A percentile compares a stretch with the other conserved stretches of the same genome.
These are phyloP conservation scores for Molorchus minor DNA, from an alignment of 2,888 invertebrate species.

Conservation along the genomic window DNA sequence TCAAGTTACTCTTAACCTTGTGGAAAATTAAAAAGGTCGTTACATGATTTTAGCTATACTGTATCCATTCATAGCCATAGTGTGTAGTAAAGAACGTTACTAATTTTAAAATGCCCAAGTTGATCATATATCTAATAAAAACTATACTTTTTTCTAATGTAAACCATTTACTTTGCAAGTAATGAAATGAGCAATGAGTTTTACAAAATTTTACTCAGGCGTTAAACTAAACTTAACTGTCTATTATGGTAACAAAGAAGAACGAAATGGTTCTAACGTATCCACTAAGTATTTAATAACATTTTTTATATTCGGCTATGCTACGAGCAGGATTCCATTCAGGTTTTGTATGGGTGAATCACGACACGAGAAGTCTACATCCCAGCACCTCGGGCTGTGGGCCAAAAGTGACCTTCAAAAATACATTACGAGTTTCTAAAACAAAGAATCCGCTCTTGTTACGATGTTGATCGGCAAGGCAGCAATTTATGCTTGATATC, in stretches of 20 bases:
- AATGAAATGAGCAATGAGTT: background rate
- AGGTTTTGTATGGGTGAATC: conserved; percentile 25
- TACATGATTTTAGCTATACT: background rate
- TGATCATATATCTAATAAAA: background rate
- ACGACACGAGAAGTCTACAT: conserved; percentile 31
- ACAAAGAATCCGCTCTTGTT: conserved; percentile 45
- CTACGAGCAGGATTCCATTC: conserved; percentile 21
- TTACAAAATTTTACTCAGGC: background rate
- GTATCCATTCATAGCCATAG: background rate
- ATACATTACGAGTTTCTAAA: conserved; percentile 52
- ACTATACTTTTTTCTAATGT: background rate
- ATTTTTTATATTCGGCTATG: conserved; percentile 18
- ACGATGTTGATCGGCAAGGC: conserved; percentile 13
- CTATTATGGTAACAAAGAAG: conserved; percentile 5
- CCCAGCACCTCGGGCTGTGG: conserved; percentile 55
- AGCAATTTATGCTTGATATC: conserved; percentile 7
- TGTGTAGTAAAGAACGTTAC: background rate
- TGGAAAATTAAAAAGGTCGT: background rate
- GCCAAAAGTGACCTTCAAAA: conserved; percentile 60
- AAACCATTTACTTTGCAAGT: background rate
- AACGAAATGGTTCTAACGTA: background rate
- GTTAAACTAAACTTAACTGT: background rate
- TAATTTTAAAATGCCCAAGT: background rate
- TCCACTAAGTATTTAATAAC: conserved; percentile 4
- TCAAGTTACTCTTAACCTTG: background rate